Conservation (phyloP, 2,113 vertebrate species). For the Pyrgilauda ruficollis region DNA sequence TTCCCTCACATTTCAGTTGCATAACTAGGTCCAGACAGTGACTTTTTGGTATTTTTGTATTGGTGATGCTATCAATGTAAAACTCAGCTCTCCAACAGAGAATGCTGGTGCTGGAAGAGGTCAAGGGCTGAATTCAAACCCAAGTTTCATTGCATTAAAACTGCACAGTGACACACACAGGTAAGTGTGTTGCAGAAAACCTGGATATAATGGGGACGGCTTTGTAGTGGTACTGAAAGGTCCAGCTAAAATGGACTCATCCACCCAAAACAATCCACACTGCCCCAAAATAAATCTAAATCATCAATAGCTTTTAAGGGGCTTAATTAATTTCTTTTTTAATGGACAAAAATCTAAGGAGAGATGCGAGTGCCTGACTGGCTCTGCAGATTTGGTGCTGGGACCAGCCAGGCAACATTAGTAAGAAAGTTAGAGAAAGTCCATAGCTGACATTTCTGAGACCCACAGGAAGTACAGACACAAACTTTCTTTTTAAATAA, state of each 20-base stretch:
- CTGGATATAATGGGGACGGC: neutral
- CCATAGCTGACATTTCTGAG: neutral
- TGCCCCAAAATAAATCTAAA: neutral
- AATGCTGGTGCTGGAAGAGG: neutral
- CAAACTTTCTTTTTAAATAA: neutral
- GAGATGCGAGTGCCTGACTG: neutral
- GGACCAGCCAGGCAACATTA: neutral
- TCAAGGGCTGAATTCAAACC: neutral
- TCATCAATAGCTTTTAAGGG: neutral
- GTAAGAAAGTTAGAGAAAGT: neutral
- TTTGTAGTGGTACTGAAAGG: neutral
- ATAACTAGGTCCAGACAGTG: neutral
- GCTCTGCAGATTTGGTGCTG: neutral
- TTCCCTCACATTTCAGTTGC: conserved; percentile 29
- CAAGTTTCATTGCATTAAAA: neutral
- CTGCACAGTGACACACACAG: neutral
- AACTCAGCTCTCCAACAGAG: neutral
- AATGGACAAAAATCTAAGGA: neutral
- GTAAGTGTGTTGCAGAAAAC: neutral
- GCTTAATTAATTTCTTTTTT: fast-evolving
- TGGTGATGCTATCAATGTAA: neutral
- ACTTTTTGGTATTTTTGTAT: neutral
- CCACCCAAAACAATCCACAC: neutral
- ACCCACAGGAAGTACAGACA: neutral
- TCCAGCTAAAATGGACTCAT: neutral